These are phyloP conservation scores for Tribolium castaneum DNA, from an alignment of 1,140 invertebrate genomes.

Conservation along the genomic window DNA sequence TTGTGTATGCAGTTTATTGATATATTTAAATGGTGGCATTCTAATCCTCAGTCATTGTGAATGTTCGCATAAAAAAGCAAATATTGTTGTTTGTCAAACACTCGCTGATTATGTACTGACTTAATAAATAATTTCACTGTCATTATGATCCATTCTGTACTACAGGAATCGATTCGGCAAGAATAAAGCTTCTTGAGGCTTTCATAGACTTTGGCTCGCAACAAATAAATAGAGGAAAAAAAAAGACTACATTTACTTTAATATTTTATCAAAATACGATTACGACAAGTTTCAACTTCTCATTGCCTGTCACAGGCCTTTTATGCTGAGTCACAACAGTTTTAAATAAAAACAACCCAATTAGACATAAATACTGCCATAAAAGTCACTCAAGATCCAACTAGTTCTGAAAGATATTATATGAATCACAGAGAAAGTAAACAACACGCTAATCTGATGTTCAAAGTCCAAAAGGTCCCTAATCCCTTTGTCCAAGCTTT, in stretches of 20 bases:
- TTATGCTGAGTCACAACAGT: too few species aligned
- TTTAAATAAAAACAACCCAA: too few species aligned
- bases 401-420: background rate
- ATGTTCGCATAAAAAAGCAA: conserved; percentile 60
- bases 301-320: too few species aligned
- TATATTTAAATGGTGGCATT: conserved; percentile 53
- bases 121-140: conserved; percentile 61
- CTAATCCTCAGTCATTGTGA: conserved; percentile 54
- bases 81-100: conserved; percentile 63
- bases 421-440: background rate
- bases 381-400: background rate
- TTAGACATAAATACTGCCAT: background rate
- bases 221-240: too few species aligned
- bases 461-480: background rate
- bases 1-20: conserved; percentile 44
- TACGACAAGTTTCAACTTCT: too few species aligned
- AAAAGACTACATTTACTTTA: too few species aligned
- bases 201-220: background rate
- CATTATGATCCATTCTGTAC: conserved; percentile 35
- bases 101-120: conserved; percentile 59
- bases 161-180: background rate
- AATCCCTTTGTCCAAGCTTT: background rate
- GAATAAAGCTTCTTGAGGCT: too few species aligned
- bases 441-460: background rate
- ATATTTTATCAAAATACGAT: too few species aligned